These are phyloP conservation scores for Scartelaos histophorus DNA, from an alignment of 2,113 vertebrate species.

Conservation along the genomic window DNA sequence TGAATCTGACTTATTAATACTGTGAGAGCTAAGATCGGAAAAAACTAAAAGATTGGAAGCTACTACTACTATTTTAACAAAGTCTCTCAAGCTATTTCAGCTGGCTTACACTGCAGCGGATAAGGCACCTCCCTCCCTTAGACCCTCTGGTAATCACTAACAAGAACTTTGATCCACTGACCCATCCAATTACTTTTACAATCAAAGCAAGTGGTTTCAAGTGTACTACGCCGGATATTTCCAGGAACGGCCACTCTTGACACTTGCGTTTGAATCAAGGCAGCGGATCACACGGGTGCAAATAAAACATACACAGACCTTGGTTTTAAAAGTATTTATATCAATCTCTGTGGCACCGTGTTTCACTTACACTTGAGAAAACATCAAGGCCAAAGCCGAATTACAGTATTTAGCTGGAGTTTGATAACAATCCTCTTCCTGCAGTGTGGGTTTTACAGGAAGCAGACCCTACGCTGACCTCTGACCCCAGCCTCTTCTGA, in stretches of 20 bases:
- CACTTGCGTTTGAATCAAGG: not conserved
- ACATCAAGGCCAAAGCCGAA: not conserved
- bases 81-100: not conserved
- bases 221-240: slow-evolving; percentile 29
- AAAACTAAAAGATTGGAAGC: not conserved
- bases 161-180: slow-evolving; percentile 26
- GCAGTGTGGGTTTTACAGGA: slow-evolving; percentile 59
- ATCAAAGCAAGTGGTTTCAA: slow-evolving; percentile 37
- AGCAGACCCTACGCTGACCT: slow-evolving; percentile 49
- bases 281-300: not conserved
- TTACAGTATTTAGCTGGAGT: not conserved
- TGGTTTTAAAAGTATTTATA: not conserved
- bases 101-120: slow-evolving; percentile 3
- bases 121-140: not conserved
- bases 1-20: not conserved
- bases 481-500: slow-evolving; percentile 34
- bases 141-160: slow-evolving; percentile 12
- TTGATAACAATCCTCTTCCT: slow-evolving; percentile 18
- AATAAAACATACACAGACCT: not conserved
- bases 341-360: not conserved
- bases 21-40: not conserved
- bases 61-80: not conserved
- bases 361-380: not conserved
- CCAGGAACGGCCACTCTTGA: slow-evolving; percentile 30
- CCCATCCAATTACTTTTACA: slow-evolving; percentile 36